phyloP scores from a whole-genome alignment of 2,888 invertebrate genomes.

The Nemotelus pantherinus region DNA sequence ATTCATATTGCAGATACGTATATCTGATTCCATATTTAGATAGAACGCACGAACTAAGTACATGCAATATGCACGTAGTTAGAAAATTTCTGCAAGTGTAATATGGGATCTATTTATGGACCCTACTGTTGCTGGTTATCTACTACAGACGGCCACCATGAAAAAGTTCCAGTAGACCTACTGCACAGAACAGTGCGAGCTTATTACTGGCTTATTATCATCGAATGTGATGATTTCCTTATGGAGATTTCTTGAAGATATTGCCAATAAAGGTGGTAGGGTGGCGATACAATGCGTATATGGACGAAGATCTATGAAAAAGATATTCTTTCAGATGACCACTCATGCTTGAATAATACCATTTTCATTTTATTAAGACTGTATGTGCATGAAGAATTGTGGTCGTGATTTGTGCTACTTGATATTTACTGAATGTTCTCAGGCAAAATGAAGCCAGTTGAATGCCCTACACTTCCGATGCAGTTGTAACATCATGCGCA shows the following conservation, averaged over 20 bases:
- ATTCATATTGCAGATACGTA: neutral
- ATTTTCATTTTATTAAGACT: conserved; percentile 29
- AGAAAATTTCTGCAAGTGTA: neutral
- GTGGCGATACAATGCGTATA: neutral
- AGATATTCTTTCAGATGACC: conserved; percentile 16
- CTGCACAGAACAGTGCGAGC: neutral
- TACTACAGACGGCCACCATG: no score
- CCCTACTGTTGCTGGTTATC: neutral
- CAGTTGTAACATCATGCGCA: neutral
- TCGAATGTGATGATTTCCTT: conserved; percentile 35
- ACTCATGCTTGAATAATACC: conserved; percentile 35
- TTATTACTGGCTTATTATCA: conserved; percentile 36
- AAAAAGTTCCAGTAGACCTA: no score
- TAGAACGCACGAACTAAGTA: neutral
- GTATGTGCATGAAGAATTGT: conserved; percentile 8
- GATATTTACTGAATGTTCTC: neutral
- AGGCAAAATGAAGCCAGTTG: conserved; percentile 14
- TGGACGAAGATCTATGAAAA: neutral
- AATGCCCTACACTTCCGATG: conserved; percentile 35
- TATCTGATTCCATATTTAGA: conserved; percentile 10
- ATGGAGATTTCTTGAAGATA: neutral
- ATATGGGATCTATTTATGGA: conserved; percentile 10
- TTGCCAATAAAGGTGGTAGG: neutral
- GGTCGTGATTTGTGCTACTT: neutral
- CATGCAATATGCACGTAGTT: neutral